Evolutionary conservation across 2,113 vertebrate species (phyloP).

Genomic region (Megaceryle maxima): DNA sequence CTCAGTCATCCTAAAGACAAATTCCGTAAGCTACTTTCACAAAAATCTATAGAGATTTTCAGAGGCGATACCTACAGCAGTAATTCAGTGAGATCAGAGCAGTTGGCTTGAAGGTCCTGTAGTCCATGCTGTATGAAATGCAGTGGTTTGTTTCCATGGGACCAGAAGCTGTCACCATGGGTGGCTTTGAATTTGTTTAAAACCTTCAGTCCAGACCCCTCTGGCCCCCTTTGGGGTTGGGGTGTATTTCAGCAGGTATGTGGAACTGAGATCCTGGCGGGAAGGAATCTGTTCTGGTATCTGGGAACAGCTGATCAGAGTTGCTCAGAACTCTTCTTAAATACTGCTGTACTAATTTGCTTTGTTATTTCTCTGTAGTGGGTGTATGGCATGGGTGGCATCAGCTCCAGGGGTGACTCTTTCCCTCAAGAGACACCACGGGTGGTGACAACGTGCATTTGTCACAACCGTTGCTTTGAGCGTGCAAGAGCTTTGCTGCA

Average conservation of each 20-base stretch:
- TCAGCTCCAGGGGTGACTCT: neutral
- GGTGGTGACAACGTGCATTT: rapidly evolving
- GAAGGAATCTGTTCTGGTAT: neutral
- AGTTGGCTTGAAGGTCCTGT: neutral
- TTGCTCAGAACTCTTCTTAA: neutral
- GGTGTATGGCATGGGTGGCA: no score
- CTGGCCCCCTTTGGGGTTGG: neutral
- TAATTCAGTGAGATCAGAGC: neutral
- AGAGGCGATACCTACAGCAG: neutral
- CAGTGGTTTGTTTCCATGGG: neutral
- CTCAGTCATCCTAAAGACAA: neutral
- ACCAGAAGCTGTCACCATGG: neutral
- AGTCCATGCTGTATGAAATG: rapidly evolving
- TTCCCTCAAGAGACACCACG: rapidly evolving
- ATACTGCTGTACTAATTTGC: no score
- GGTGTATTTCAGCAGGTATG: rapidly evolving
- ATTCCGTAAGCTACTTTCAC: no score
- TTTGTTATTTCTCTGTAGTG: neutral
- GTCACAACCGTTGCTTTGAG: rapidly evolving
- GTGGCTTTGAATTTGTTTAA: neutral
- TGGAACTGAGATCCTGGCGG: neutral
- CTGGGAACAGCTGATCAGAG: neutral
- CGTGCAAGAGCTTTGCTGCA: neutral
- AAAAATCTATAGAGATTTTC: neutral
- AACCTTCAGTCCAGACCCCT: neutral